A percentile compares a stretch with the other conserved stretches of the same genome.
Conservation (phyloP, 2,797 vertebrate genomes). For the Myotis daubentonii region DNA sequence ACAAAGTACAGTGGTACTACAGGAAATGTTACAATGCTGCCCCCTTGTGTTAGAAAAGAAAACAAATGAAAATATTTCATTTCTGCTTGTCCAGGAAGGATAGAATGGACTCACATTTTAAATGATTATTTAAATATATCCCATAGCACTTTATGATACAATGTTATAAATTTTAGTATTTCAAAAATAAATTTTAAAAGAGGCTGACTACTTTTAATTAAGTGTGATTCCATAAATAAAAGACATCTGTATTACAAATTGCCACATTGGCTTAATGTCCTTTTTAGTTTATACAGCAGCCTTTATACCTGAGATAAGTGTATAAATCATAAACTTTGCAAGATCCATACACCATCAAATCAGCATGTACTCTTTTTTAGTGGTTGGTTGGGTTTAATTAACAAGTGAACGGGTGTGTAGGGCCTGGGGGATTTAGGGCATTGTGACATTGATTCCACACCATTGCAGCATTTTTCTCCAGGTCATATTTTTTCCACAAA, state of each 20-base stretch:
- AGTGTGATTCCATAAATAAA: neutral
- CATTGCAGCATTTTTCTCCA: neutral
- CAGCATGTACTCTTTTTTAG: neutral
- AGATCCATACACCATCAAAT: neutral
- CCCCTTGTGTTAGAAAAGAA: slow-evolving; percentile 67
- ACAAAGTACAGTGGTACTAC: accelerated
- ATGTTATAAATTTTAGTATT: neutral
- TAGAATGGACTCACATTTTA: neutral
- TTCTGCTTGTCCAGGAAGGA: neutral
- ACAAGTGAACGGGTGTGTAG: neutral
- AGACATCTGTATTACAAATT: neutral
- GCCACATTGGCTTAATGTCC: neutral
- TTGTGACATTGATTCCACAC: too few species aligned
- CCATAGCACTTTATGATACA: neutral
- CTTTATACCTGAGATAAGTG: neutral
- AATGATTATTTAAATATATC: neutral
- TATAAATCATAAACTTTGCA: neutral
- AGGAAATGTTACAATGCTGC: slow-evolving; percentile 43
- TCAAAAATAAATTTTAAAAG: neutral
- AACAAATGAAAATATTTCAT: slow-evolving; percentile 10
- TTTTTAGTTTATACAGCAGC: neutral
- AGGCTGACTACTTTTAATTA: neutral
- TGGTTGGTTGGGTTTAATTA: neutral
- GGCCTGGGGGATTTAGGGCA: too few species aligned
- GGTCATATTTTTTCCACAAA: neutral